phyloP scores from a whole-genome alignment of 2,888 invertebrate species.

The Listrodromus nycthemerus region DNA sequence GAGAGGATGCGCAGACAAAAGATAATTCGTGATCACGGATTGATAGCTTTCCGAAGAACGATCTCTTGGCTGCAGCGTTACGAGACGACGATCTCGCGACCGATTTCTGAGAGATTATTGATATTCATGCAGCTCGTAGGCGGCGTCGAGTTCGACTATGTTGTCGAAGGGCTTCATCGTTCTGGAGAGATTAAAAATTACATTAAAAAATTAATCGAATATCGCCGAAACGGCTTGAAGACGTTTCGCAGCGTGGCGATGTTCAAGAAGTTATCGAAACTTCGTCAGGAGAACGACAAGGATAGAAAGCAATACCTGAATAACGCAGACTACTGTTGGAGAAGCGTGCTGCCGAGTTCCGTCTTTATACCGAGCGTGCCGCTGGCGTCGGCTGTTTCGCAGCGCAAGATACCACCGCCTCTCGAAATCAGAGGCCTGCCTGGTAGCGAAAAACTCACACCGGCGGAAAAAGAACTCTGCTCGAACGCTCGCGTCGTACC shows the following conservation, averaged over 20 bases:
- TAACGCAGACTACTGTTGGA: constrained; percentile 81
- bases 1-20: constrained; percentile 91
- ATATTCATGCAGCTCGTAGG: constrained; percentile 91
- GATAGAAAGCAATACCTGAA: constrained; percentile 82
- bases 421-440: constrained; percentile 91
- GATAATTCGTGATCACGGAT: constrained; percentile 91
- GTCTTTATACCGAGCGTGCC: constrained; percentile 64
- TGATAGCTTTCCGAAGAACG: constrained; percentile 90
- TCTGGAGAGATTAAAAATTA: constrained; percentile 89
- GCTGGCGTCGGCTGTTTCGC: constrained; percentile 70
- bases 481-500: constrained; percentile 91
- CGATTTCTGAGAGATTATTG: constrained; percentile 87
- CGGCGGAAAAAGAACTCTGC: constrained; percentile 91
- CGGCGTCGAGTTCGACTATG: constrained; percentile 90
- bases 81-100: constrained; percentile 87
- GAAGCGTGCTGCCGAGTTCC: constrained; percentile 71
- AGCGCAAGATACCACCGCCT: constrained; percentile 84
- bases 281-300: constrained; percentile 86
- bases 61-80: constrained; percentile 90
- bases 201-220: constrained; percentile 87
- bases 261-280: constrained; percentile 88
- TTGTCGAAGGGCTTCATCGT: constrained; percentile 91
- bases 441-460: constrained; percentile 90
- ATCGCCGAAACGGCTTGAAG: constrained; percentile 90
- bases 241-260: constrained; percentile 88